phyloP scores from a whole-genome alignment of 2,888 invertebrate genomes.

The Arrhopalites spinosus region DNA sequence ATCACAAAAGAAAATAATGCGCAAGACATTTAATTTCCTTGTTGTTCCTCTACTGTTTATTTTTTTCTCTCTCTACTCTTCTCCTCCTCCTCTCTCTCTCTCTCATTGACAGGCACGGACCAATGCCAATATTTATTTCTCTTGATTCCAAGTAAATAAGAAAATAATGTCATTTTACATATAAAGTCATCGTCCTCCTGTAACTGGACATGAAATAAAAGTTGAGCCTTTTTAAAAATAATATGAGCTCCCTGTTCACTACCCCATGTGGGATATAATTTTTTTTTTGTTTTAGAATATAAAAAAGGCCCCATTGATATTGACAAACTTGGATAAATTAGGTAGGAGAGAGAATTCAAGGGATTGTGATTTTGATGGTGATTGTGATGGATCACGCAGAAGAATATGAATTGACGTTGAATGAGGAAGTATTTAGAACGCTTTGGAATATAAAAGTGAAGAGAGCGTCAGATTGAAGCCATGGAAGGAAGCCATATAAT shows the following conservation, averaged over 20 bases:
- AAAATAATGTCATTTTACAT: background rate
- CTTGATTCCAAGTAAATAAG: background rate
- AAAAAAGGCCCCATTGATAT: too few relatives aligned
- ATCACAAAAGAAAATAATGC: constrained; percentile 16
- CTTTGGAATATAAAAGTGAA: background rate
- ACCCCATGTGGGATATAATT: background rate
- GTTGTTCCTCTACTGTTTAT: too few relatives aligned
- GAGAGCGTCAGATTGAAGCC: constrained; percentile 1
- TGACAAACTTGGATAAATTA: background rate
- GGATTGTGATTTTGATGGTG: background rate
- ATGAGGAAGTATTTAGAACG: constrained; percentile 22
- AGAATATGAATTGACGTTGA: constrained; percentile 7
- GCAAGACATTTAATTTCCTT: constrained; percentile 17
- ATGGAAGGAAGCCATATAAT: background rate
- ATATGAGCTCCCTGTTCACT: background rate
- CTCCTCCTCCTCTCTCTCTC: background rate
- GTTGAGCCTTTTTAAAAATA: background rate
- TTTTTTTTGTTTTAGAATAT: too few relatives aligned
- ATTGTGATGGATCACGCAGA: background rate
- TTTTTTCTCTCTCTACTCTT: too few relatives aligned
- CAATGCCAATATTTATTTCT: too few relatives aligned
- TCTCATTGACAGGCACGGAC: background rate
- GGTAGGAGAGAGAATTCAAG: background rate
- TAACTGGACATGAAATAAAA: background rate
- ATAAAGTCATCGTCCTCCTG: background rate